Conservation (phyloP, 2,113 vertebrate genomes). For the Ahaetulla prasina region DNA sequence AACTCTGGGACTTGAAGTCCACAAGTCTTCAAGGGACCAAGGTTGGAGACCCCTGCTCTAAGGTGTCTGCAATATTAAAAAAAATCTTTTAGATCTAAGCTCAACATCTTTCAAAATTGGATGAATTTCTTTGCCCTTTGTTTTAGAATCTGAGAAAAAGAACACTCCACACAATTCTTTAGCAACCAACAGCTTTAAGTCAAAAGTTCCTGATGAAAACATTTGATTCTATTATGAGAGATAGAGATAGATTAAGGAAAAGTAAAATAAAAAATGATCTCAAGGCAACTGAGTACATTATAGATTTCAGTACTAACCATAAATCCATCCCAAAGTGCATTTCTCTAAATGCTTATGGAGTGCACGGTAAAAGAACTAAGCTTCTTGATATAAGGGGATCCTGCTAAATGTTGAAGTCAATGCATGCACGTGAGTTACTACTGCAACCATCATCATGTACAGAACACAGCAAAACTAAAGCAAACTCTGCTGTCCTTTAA, state of each 20-base stretch:
- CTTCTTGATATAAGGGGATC: not conserved
- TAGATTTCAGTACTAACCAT: slow-evolving; percentile 17
- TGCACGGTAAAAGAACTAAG: not conserved
- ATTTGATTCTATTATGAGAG: slow-evolving; percentile 16
- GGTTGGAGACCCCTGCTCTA: too few relatives aligned
- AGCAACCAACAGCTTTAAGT: not conserved
- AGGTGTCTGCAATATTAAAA: not conserved
- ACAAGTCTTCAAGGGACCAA: too few relatives aligned
- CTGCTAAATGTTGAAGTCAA: not conserved
- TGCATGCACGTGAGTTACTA: not conserved
- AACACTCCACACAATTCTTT: not conserved
- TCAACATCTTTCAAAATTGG: not conserved
- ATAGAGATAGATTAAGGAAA: slow-evolving; percentile 2
- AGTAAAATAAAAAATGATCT: slow-evolving; percentile 1
- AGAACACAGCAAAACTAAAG: not conserved
- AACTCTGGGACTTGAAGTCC: too few relatives aligned
- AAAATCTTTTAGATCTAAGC: not conserved
- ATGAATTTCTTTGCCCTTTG: not conserved
- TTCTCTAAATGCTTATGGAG: not conserved
- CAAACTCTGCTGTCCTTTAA: slow-evolving; percentile 4
- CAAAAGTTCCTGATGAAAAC: slow-evolving; percentile 9
- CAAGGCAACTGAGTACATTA: not conserved
- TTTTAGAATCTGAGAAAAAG: not conserved
- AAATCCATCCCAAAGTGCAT: slow-evolving; percentile 6
- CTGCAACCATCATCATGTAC: not conserved